These are phyloP conservation scores for Ariopsis seemanni DNA, from an alignment of 2,113 vertebrate genomes.

Conservation along the genomic window DNA sequence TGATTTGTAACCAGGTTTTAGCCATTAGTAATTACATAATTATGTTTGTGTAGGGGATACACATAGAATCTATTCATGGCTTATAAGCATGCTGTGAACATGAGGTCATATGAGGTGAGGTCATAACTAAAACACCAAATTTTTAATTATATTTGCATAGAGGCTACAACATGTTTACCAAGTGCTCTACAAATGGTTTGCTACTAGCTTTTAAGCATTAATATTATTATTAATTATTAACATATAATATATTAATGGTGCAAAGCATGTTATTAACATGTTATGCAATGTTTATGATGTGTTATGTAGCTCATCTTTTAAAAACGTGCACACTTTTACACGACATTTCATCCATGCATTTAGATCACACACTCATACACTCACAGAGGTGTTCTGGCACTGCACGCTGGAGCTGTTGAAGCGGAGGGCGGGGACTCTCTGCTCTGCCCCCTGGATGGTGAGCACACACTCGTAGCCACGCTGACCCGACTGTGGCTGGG, in stretches of 20 bases:
- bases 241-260: background rate
- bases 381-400: conserved; percentile 98
- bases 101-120: background rate
- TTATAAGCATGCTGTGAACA: background rate
- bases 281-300: background rate
- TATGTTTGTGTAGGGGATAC: too few relatives aligned
- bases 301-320: background rate
- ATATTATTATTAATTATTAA: background rate
- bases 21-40: background rate
- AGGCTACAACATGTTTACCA: background rate
- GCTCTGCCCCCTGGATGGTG: conserved; percentile 88
- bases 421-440: conserved; percentile 89
- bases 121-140: background rate
- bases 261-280: background rate
- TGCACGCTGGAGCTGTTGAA: conserved; percentile 99
- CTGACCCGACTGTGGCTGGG: conserved; percentile 96
- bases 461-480: conserved; percentile 93
- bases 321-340: background rate
- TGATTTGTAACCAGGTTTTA: background rate
- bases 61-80: background rate
- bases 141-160: background rate
- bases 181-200: background rate
- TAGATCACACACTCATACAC: conserved; percentile 50
- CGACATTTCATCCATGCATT: background rate
- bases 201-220: background rate